These are phyloP conservation scores for Coronaproctus castanopsis DNA, from an alignment of 2,888 invertebrate species.

Conservation along the genomic window DNA sequence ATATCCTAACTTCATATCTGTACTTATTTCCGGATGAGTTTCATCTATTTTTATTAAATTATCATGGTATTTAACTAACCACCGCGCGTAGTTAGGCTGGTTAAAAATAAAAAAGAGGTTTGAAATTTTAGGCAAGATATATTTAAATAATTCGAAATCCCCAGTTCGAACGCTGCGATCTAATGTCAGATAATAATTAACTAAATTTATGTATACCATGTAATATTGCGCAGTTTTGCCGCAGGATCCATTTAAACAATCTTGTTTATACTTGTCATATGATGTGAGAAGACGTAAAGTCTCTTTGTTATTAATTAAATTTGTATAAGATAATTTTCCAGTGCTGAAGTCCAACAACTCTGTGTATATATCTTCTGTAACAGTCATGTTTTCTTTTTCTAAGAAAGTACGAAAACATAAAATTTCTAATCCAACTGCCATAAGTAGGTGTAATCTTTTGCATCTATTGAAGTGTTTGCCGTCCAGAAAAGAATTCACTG, in stretches of 20 bases:
- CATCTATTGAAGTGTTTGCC: slow-evolving; percentile 18
- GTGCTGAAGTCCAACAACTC: too few species aligned
- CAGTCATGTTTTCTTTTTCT: background rate
- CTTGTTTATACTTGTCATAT: background rate
- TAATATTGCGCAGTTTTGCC: slow-evolving; percentile 24
- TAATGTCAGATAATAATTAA: slow-evolving; percentile 10
- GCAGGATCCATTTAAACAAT: slow-evolving; percentile 17
- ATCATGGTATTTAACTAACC: slow-evolving; percentile 12
- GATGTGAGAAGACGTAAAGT: too few species aligned
- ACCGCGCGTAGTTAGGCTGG: slow-evolving; percentile 17
- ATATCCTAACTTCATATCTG: slow-evolving; percentile 5
- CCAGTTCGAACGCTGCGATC: slow-evolving; percentile 21
- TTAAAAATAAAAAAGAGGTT: slow-evolving; percentile 15
- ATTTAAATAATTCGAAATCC: slow-evolving; percentile 17
- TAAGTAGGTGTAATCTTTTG: slow-evolving; percentile 16
- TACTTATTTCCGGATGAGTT: slow-evolving; percentile 13
- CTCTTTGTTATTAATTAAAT: too few species aligned
- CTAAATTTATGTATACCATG: slow-evolving; percentile 19
- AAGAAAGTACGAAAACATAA: slow-evolving; percentile 5
- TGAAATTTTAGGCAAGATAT: slow-evolving; percentile 17
- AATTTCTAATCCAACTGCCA: slow-evolving; percentile 19
- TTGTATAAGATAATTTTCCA: too few species aligned
- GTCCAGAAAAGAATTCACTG: slow-evolving; percentile 16
- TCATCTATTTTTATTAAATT: slow-evolving; percentile 13
- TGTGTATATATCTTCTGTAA: slow-evolving; percentile 1